Conservation (phyloP, 2,113 vertebrate genomes). For the Hemiscyllium ocellatum region DNA sequence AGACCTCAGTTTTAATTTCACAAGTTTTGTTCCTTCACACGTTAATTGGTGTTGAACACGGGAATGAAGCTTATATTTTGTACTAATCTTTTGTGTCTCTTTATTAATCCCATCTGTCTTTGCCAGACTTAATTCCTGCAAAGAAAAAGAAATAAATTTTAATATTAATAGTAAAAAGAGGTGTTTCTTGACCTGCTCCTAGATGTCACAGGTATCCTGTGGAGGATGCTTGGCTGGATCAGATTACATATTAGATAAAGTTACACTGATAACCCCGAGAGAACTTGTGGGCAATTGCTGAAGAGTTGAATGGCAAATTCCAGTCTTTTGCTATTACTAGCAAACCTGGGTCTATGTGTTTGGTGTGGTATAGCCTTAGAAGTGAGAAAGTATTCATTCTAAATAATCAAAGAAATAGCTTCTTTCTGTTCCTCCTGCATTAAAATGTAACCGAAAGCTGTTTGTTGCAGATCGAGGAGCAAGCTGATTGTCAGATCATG, state of each 20-base stretch:
- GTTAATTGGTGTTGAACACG: neutral
- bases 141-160: neutral
- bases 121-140: neutral
- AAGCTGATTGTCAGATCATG: slow-evolving; percentile 81
- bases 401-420: neutral
- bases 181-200: neutral
- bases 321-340: neutral
- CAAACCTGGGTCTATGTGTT: neutral
- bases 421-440: neutral
- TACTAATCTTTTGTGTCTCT: neutral
- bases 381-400: neutral
- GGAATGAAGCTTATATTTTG: neutral
- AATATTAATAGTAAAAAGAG: neutral
- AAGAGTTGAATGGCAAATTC: neutral
- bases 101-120: neutral
- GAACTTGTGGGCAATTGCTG: neutral
- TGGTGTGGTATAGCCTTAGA: neutral
- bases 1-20: neutral
- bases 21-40: neutral
- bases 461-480: slow-evolving; percentile 71
- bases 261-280: neutral
- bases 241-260: neutral
- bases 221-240: neutral
- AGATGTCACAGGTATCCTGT: neutral
- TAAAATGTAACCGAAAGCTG: slow-evolving; percentile 4